Evolutionary conservation across 2,888 invertebrate genomes (phyloP).

Genomic region (Apotomis turbidana): DNA sequence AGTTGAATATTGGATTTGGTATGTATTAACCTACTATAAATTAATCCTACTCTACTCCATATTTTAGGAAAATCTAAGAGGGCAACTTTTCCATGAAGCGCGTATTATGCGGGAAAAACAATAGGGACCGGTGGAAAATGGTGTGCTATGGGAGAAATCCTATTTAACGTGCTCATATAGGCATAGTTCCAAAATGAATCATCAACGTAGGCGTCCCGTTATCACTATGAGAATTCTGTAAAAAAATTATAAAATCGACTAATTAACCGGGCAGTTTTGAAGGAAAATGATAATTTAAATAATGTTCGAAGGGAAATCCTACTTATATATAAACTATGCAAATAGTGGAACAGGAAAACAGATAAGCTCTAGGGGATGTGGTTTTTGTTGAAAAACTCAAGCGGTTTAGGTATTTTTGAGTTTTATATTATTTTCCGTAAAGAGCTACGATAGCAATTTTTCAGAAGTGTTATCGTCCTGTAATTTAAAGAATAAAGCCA

Average conservation of each 20-base stretch:
- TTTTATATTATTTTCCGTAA: not conserved
- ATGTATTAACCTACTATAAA: not conserved
- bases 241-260: not conserved
- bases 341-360: slow-evolving; percentile 32
- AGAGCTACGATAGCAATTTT: not conserved
- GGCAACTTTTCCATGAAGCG: too few relatives aligned
- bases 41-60: not conserved
- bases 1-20: not conserved
- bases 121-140: too few relatives aligned
- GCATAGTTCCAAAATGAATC: not conserved
- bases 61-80: too few relatives aligned
- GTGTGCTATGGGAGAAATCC: too few relatives aligned
- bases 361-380: slow-evolving; percentile 9
- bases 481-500: not conserved
- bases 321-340: slow-evolving; percentile 19
- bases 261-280: slow-evolving; percentile 6
- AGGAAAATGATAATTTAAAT: slow-evolving; percentile 29
- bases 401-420: not conserved
- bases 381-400: slow-evolving; percentile 7
- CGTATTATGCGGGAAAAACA: too few relatives aligned
- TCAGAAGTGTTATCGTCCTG: not conserved
- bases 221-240: not conserved
- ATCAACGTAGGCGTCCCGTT: not conserved
- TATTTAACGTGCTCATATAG: too few relatives aligned
- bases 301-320: slow-evolving; percentile 23